phyloP scores from a whole-genome alignment of 2,113 vertebrate genomes.

The Corynorhinus townsendii region DNA sequence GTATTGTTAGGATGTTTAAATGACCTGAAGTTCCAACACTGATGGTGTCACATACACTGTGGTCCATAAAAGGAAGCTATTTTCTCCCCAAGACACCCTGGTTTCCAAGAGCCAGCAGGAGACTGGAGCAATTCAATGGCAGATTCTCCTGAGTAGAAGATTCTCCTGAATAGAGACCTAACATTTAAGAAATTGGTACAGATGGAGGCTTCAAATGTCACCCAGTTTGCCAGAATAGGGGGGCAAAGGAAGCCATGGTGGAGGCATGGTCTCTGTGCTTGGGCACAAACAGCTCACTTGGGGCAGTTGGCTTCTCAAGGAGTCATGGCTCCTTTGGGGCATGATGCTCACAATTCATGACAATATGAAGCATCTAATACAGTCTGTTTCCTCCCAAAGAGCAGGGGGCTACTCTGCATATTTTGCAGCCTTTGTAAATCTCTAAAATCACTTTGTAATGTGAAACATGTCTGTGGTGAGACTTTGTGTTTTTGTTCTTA shows the following conservation, averaged over 20 bases:
- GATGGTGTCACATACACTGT: neutral
- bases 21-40: neutral
- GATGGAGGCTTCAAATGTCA: neutral
- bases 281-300: neutral
- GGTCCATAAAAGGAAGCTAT: neutral
- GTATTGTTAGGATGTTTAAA: neutral
- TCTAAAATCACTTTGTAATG: conserved; percentile 54
- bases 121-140: neutral
- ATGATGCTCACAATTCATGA: neutral
- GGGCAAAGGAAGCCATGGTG: neutral
- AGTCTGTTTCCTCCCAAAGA: conserved; percentile 16
- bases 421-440: conserved; percentile 32
- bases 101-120: neutral
- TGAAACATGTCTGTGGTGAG: conserved; percentile 46
- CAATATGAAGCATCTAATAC: conserved; percentile 11
- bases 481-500: conserved; percentile 46
- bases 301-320: neutral
- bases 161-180: neutral
- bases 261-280: neutral
- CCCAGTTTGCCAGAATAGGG: neutral
- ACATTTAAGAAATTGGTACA: neutral
- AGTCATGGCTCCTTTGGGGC: neutral
- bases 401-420: conserved; percentile 29
- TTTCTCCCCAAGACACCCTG: neutral
- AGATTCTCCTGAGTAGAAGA: neutral